Evolutionary conservation across 2,888 invertebrate species (phyloP), one percentile per base, ranked within the genome.

Genomic region (Cactoblastis cactorum): DNA sequence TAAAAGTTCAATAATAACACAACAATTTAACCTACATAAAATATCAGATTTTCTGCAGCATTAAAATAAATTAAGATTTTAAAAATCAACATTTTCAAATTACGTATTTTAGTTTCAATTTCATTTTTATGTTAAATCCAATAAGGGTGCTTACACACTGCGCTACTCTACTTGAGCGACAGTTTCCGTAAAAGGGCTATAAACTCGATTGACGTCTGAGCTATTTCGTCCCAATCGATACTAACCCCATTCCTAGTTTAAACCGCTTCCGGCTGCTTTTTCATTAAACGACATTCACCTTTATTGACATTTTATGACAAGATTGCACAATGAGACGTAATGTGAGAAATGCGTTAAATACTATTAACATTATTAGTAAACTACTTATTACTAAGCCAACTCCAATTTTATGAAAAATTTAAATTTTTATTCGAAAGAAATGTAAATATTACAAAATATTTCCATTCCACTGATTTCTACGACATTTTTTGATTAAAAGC

Each of bases 131-230:
- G 43, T 15, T 1, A 43, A 43, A 43, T 43, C 28, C 43, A 32
- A 34, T 46, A 46, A 46, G 48, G 24, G 28, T 11, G 46, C 46
- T 35, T n/a, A 19, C 46, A 46, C 46, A 34, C 34, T 35, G 46
- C 34, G 19, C 46, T 35, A 35, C 46, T 19, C 22, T 47, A 48
- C 35, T 48, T 49, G 38, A 22, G 39, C 39, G 49, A 49, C 49
- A 37, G 37, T 49, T 49, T 38, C 49, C 32, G 32, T 49, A 38
- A 49, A 49, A 49, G 39, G 39, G 49, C 49, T 6, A 38, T 49
- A 49, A 49, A 49, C 49, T 41, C 24, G 47, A 48, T 48, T 48
- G 49, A 49, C 49, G 49, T 43, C 49, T 32, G 49, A 19, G 49
- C 49, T 33, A 49, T 49, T 49, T 43, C 49, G 33, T 41, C 41